A percentile compares a stretch with the other conserved stretches of the same genome.
Conservation (phyloP, 2,113 vertebrate genomes). For the Chloebia gouldiae region DNA sequence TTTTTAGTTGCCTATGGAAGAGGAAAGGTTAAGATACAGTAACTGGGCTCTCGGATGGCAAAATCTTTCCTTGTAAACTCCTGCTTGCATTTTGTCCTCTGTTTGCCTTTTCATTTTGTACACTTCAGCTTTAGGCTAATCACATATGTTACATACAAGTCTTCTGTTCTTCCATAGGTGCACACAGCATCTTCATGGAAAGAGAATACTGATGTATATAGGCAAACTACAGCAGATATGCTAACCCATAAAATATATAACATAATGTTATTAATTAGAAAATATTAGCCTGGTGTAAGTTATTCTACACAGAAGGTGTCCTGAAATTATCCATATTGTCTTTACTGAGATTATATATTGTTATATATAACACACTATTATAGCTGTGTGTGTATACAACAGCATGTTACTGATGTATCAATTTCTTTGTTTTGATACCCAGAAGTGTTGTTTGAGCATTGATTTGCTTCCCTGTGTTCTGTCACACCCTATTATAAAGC, state of each 20-base stretch:
- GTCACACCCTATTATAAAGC: background rate
- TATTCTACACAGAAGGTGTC: slow-evolving; percentile 14
- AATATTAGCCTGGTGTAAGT: background rate
- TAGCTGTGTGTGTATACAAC: background rate
- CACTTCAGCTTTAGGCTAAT: slow-evolving; percentile 2
- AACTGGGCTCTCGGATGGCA: background rate
- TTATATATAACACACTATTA: too few relatives aligned
- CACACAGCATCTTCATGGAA: background rate
- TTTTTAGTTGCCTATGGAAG: slow-evolving; percentile 4
- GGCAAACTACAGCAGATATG: background rate
- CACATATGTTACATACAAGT: background rate
- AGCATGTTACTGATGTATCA: background rate
- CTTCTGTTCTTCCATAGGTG: background rate
- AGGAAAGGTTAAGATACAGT: slow-evolving; percentile 9
- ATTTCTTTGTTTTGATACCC: slow-evolving; percentile 6
- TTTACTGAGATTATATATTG: slow-evolving; percentile 34
- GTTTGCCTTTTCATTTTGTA: background rate
- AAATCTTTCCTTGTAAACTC: slow-evolving; percentile 11
- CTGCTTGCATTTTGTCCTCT: background rate
- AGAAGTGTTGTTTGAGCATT: slow-evolving; percentile 4
- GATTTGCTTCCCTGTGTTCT: slow-evolving; percentile 4
- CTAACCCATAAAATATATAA: slow-evolving; percentile 3
- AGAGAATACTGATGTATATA: background rate
- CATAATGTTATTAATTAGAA: slow-evolving; percentile 19
- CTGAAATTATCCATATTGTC: background rate